Evolutionary conservation across 2,888 invertebrate species (phyloP).

Genomic region (Phasia obesa): DNA sequence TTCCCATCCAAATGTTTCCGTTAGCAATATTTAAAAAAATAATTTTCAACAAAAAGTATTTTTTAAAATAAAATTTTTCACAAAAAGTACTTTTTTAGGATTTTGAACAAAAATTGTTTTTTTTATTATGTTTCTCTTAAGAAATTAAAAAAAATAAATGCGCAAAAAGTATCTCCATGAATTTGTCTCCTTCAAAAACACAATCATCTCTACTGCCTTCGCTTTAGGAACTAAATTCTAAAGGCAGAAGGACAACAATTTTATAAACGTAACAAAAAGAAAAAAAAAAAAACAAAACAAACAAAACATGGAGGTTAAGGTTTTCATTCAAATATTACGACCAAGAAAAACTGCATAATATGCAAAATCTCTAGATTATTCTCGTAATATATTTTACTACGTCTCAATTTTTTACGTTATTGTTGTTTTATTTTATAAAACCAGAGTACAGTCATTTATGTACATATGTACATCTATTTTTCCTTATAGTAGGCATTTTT

Average conservation of each 20-base stretch:
- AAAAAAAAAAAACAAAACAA: too few species aligned
- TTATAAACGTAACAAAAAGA: background rate
- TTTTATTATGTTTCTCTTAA: too few species aligned
- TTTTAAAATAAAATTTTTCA: background rate
- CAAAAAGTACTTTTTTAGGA: background rate
- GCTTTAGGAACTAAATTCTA: background rate
- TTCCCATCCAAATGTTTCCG: too few species aligned
- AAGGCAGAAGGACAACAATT: constrained; percentile 10
- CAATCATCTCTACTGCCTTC: background rate
- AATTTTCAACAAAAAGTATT: background rate
- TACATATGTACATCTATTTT: constrained; percentile 2
- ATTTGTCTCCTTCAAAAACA: background rate
- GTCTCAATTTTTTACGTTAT: constrained; percentile 39
- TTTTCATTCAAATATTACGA: constrained; percentile 38
- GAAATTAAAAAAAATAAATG: background rate
- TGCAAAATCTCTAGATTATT: constrained; percentile 39
- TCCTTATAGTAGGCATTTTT: constrained; percentile 21
- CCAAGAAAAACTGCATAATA: constrained; percentile 23
- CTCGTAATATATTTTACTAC: constrained; percentile 53
- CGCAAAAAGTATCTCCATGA: background rate
- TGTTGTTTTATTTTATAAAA: constrained; percentile 30
- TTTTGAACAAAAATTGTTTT: too few species aligned
- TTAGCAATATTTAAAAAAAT: too few species aligned
- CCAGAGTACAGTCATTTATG: constrained; percentile 16
- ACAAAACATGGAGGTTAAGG: constrained; percentile 50